Conservation (phyloP, 2,888 invertebrate genomes). For the Lepidochitona cinerea region DNA sequence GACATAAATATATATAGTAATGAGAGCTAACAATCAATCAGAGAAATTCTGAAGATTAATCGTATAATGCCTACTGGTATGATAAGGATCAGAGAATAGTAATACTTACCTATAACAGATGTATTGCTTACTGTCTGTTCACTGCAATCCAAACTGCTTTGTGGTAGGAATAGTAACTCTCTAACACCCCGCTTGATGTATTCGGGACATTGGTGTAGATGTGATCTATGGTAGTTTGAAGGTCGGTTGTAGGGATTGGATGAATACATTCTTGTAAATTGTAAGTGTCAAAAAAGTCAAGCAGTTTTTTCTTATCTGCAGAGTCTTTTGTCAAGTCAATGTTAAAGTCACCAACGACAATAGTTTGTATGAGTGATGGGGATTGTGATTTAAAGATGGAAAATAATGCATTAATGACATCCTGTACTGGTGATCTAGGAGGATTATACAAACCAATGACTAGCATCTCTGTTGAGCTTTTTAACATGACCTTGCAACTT, state of each 20-base stretch:
- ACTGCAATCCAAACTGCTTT: conserved; percentile 10
- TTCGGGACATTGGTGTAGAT: conserved; percentile 2
- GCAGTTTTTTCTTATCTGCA: not conserved
- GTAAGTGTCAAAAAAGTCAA: not conserved
- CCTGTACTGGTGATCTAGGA: not conserved
- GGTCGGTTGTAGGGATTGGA: conserved; percentile 6
- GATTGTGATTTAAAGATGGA: not conserved
- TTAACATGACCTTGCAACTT: not conserved
- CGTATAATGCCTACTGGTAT: no score
- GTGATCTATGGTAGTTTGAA: conserved; percentile 7
- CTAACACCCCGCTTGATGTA: not conserved
- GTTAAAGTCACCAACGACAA: not conserved
- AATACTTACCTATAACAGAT: not conserved
- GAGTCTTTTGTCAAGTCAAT: not conserved
- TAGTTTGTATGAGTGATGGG: not conserved
- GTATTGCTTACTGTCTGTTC: not conserved
- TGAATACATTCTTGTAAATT: not conserved
- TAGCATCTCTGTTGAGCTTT: not conserved
- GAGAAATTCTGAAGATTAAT: no score
- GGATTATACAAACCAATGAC: not conserved
- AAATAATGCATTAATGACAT: not conserved
- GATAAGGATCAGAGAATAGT: not conserved
- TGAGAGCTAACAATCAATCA: not conserved
- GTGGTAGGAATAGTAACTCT: conserved; percentile 6
- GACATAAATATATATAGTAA: no score